Evolutionary conservation across 1,140 invertebrate species (phyloP), one percentile per base, ranked within the genome.

Genomic region (Diachasma alloeum): DNA sequence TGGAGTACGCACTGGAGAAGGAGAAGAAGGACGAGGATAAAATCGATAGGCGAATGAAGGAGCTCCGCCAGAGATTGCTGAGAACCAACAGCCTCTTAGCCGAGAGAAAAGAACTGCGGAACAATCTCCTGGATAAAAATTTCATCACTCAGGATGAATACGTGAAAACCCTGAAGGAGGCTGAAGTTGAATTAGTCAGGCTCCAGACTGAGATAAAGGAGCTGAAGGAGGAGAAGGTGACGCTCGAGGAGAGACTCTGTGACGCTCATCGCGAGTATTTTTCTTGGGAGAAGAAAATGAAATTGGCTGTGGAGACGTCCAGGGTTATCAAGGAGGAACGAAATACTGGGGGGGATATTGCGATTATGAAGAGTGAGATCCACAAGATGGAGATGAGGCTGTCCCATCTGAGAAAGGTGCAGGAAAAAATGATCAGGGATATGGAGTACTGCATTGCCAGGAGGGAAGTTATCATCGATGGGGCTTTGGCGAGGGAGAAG

Each of bases 241-340:
- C 89, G 53, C 81, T 94, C 0, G 92, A 92, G 22, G 91, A 92
- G 76, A 89, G 92, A 59, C 85, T 96, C 1, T 87, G 93, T 63
- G 90, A 91, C 42, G 85, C 91, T 39, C 93, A 95, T 82, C 90
- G 92, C 44, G 93, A 96, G 86, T 91, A 91, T 46, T 87, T 96
- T 9, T 93, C 93, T 5, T 96, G 95, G 95, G 93, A 96, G 81
- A 94, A 95, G 81, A 95, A 96, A 88, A 91, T 92, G 76, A 84
- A 37, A 80, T 44, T 95, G 78, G 92, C 93, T 3, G 90, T 92
- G 48, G 94, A 96, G 83, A 91, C 93, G 0, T 92, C 93, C 76
- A 91, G 91, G 81, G 92, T 91, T 76, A 91, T 94, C 6, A 92
- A 93, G 75, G 89, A 92, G 48, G 93, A 94, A 75, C 91, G 92